Base-by-base conservation (phyloP, 2,113 vertebrate species). In the Pimephales promelas region DNA sequence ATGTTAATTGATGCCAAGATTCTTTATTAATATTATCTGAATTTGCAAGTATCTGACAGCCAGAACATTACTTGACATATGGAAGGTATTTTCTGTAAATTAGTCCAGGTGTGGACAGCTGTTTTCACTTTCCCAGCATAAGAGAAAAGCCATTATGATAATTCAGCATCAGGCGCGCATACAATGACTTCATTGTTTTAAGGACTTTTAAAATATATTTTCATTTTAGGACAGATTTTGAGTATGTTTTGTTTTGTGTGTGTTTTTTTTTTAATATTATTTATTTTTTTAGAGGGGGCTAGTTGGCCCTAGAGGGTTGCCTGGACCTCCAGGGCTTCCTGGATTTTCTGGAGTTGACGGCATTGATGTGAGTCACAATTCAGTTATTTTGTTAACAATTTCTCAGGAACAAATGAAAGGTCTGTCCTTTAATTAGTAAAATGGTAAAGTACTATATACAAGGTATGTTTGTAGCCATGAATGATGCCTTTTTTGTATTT, bases 321-420 rank as follows among this genome's bases (percentile, higher is more conserved):
- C 88, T 0, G 97, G 97, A 45, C 95, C 95, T 0, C 94, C 95
- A 0, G 97, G 97, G 5, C 85, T 92, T 4, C 89, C 95, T 13
- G 97, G 98, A 87, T 96, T 98, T 87, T 94, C 97, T 0, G 98
- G 98, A 85, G 96, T 99, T 34, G 97, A 98, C 10, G 98, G 97
- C 73, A 98, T 99, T 0, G 98, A 98, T 86, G 98, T 99, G 93
- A 98, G 97, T 94, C n/a, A 16, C 36, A 79, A 52, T 24, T 47
- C 18, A 3, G 31, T 64, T 10, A 77, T 28, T 40, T 79, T 43
- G n/a, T 4, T 45, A 28, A 62, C 52, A 54, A 13, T 83, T 66
- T 71, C 1, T 28, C 20, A 10, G 11, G 16, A 20, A 28, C 14
- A 49, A 77, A 52, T 31, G 56, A 43, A 28, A 28, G 18, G 5